Evolutionary conservation across 2,888 invertebrate genomes (phyloP), one percentile per base, ranked within the genome.

Genomic region (Netelia fuscicornis): DNA sequence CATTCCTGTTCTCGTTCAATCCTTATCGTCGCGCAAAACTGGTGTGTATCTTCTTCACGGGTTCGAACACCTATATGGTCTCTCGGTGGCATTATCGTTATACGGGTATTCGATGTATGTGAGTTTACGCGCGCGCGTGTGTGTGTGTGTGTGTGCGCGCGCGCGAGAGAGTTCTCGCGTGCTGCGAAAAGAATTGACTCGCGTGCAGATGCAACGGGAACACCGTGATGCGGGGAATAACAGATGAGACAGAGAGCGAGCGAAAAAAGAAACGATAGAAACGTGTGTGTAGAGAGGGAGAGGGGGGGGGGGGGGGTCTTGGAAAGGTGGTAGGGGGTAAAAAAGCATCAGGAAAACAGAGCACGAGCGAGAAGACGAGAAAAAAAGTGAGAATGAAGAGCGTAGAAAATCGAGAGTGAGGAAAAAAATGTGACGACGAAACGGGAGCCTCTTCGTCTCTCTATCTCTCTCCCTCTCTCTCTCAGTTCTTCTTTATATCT

Each of bases 341-440:
- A 67, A 62, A 58, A 64, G 71, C 75, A 76, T 76, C 78, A 71
- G 75, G 80, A 65, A 84, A 72, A 76, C 84, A 23, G 62, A 79
- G 82, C 82, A 85, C 84, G 81, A 75, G 81, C 71, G 48, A 30
- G 70, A 30, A 62, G 70, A 65, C 58, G 76, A 67, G 67, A 65
- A 71, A 80, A 54, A 72, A 75, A 71, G 70, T 17, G 71, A 67
- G 65, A 81, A 44, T 54, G 60, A 62, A 70, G 58, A 71, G 71
- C 70, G 54, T 54, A 30, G 30, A 70, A 56, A 71, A 58, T 37
- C 37, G 71, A 56, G 71, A 65, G 76, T 20, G 67, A 44, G 30
- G 25, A 67, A 78, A 78, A 79, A 80, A 76, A 68, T 67, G 71
- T 52, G 76, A 83, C 64, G 82, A 85, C 76, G 85, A 85, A 85